Percentiles rank a stretch among this genome's conserved stretches.
These are phyloP conservation scores for Dynastes grantii DNA, from an alignment of 2,888 invertebrate genomes.

Conservation along the genomic window DNA sequence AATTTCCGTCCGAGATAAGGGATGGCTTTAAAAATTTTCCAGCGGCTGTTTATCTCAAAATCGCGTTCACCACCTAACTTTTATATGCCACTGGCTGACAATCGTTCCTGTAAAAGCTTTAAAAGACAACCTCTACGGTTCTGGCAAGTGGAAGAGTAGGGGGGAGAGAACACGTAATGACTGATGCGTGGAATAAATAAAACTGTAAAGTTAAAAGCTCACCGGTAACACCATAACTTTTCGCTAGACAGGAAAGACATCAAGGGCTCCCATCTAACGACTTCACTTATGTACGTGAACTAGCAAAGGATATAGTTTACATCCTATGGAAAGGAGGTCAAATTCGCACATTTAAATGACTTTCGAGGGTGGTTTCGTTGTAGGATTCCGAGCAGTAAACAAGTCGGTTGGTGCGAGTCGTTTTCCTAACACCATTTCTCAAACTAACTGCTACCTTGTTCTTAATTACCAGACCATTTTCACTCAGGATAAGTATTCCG, in stretches of 20 bases:
- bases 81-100: not conserved
- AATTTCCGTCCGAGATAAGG: not conserved
- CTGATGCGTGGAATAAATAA: constrained; percentile 26
- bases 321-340: constrained; percentile 18
- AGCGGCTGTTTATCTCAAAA: constrained; percentile 1
- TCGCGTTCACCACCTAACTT: constrained; percentile 9
- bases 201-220: constrained; percentile 28
- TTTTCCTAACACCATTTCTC: constrained; percentile 30
- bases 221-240: constrained; percentile 1
- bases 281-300: constrained; percentile 4
- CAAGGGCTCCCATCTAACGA: constrained; percentile 23
- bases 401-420: constrained; percentile 21
- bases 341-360: constrained; percentile 40
- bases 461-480: constrained; percentile 36
- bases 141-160: not conserved
- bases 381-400: constrained; percentile 12
- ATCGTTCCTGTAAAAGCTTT: constrained; percentile 1
- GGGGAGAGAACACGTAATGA: constrained; percentile 7
- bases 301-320: constrained; percentile 3
- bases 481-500: constrained; percentile 24
- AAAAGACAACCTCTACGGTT: not conserved
- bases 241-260: constrained; percentile 20
- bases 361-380: constrained; percentile 5
- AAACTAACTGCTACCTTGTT: constrained; percentile 29
- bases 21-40: not conserved